Base-by-base conservation (phyloP, 2,888 invertebrate genomes). In the Pyrochroa serraticornis region DNA sequence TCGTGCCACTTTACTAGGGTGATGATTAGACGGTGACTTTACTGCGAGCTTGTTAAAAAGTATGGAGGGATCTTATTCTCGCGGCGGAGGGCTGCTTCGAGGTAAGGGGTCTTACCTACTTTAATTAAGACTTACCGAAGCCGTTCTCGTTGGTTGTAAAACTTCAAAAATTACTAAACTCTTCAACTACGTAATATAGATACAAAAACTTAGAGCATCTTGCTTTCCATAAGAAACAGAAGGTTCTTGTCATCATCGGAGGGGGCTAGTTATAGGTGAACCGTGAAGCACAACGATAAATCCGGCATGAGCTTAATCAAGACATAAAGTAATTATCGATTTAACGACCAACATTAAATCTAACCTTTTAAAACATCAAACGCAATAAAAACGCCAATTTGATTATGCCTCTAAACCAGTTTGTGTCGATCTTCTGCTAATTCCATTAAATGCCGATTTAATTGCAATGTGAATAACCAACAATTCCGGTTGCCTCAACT, bases 121-220 rank as follows among this genome's bases (percentile, higher is more conserved):
- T 68, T 68, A 68, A 68, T 68, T 68, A 68, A 66, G 66, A 68
- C 66, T 65, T 66, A 60, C 61, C 60, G 59, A 62, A 66, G 65
- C 59, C 63, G 53, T 60, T 54, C 51, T 58, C 22, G 62, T 57
- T 53, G 57, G 61, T 60, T 64, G 57, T 68, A 68, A 68, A 67
- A 63, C 64, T 68, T 63, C 65, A 64, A 67, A 66, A 63, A 63
- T 64, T 63, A 58, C 62, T 55, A 54, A 60, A 58, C 43, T 45
- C 54, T 37, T 32, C 44, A 42, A 31, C 44, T 47, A 22, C 3
- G 22, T 22, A 49, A 58, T 52, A 52, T 13, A 37, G 41, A 36
- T 47, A 33, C 51, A 47, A 53, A 22, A 53, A 44, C 34, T 46
- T 37, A 33, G 37, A 53, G 45, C 32, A 10, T 10, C 32, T 7